Conservation (phyloP, 2,113 vertebrate species). For the Hippocampus abdominalis region DNA sequence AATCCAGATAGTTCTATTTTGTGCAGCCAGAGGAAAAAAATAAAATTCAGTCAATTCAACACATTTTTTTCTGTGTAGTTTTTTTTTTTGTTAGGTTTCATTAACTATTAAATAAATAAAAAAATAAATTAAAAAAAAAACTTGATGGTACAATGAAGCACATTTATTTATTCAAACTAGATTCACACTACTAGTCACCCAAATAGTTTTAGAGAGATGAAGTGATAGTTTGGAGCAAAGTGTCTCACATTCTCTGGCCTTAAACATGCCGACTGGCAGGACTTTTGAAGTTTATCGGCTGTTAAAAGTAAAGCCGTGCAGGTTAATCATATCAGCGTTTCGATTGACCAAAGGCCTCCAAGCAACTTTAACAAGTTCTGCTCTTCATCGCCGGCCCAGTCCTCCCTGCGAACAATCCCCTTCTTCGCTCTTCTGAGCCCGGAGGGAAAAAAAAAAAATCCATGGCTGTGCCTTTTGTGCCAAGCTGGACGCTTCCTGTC, state of each 20-base stretch:
- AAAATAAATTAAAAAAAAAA: too few species aligned
- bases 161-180: not conserved
- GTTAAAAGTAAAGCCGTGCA: not conserved
- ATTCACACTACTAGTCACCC: not conserved
- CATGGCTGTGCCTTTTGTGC: conserved; percentile 56
- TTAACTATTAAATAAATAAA: too few species aligned
- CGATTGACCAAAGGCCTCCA: not conserved
- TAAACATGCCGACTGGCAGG: not conserved
- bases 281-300: not conserved
- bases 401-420: conserved; percentile 15
- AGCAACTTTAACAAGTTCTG: not conserved
- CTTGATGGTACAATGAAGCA: too few species aligned
- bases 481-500: conserved; percentile 71
- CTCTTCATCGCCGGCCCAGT: not conserved
- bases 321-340: not conserved
- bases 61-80: too few species aligned
- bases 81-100: too few species aligned
- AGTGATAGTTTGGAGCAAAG: not conserved
- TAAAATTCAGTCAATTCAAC: too few species aligned
- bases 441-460: conserved; percentile 45
- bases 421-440: conserved; percentile 32
- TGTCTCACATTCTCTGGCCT: not conserved
- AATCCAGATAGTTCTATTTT: too few species aligned
- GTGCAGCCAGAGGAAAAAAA: too few species aligned
- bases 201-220: not conserved